These are phyloP conservation scores for Tetramorium bicarinatum DNA, from an alignment of 2,888 invertebrate species.

Conservation along the genomic window DNA sequence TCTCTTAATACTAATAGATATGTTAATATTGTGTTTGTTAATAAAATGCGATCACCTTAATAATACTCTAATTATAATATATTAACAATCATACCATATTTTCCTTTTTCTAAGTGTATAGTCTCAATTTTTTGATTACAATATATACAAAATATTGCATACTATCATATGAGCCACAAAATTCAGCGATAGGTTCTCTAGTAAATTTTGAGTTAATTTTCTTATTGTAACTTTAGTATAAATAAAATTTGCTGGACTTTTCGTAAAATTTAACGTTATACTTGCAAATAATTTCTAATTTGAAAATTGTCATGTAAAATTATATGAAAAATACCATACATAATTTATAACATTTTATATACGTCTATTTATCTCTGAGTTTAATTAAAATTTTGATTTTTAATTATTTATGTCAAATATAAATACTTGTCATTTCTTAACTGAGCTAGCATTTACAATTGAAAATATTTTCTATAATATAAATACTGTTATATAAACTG, in stretches of 20 bases:
- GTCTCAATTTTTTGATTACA: constrained; percentile 32
- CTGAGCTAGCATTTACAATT: background rate
- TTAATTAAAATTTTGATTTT: background rate
- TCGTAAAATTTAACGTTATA: background rate
- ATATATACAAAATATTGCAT: constrained; percentile 1
- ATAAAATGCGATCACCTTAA: constrained; percentile 9
- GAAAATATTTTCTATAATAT: background rate
- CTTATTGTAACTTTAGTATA: background rate
- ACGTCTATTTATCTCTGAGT: background rate
- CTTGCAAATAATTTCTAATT: background rate
- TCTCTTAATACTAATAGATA: constrained; percentile 21
- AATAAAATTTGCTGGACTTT: background rate
- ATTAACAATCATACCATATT: constrained; percentile 12
- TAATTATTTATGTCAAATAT: background rate
- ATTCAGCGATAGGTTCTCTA: background rate
- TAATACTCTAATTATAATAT: constrained; percentile 18
- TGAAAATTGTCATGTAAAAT: constrained; percentile 1
- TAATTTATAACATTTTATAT: background rate
- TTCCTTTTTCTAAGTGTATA: background rate
- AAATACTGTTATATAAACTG: background rate
- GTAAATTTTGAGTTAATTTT: background rate
- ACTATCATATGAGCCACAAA: constrained; percentile 17
- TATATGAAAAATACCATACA: background rate
- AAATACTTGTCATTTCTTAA: background rate
- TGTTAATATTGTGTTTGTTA: constrained; percentile 18